A percentile compares a stretch with the other conserved stretches of the same genome.
These are phyloP conservation scores for Macropus fuliginosus DNA, from an alignment of 2,797 vertebrate species.

Conservation along the genomic window DNA sequence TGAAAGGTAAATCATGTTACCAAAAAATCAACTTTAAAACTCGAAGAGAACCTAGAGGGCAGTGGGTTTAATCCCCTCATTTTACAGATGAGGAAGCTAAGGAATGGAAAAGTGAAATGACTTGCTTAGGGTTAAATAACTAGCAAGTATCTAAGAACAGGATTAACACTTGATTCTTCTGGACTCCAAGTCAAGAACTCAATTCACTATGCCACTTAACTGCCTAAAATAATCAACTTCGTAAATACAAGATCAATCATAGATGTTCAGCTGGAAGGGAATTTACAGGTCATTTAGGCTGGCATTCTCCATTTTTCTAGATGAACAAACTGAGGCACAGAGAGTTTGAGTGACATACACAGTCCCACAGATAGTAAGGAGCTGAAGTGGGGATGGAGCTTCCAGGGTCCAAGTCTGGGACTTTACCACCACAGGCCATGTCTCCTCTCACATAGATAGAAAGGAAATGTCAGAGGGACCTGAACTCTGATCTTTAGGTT, in stretches of 20 bases:
- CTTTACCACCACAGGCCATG: not conserved
- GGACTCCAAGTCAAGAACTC: not conserved
- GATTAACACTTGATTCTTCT: not conserved
- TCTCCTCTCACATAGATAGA: not conserved
- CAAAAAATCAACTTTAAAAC: not conserved
- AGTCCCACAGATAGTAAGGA: not conserved
- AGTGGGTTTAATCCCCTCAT: not conserved
- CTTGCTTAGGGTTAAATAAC: not conserved
- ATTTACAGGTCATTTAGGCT: not conserved
- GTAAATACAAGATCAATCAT: not conserved
- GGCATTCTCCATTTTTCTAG: not conserved
- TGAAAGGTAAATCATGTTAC: not conserved
- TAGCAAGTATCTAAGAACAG: not conserved
- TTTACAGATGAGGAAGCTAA: not conserved
- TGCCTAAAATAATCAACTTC: not conserved
- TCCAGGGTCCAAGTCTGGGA: not conserved
- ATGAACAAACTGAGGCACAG: not conserved
- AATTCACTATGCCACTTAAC: not conserved
- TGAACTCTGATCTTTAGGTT: not conserved
- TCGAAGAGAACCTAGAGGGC: not conserved
- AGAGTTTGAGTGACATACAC: not conserved
- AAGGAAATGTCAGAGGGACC: not conserved
- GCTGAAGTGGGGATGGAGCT: not conserved
- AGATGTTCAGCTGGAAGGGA: not conserved
- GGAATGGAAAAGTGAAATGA: not conserved